A percentile compares a stretch with the other conserved stretches of the same genome.
Conservation (phyloP, 1,140 invertebrate species). For the Drosophila triauraria region DNA sequence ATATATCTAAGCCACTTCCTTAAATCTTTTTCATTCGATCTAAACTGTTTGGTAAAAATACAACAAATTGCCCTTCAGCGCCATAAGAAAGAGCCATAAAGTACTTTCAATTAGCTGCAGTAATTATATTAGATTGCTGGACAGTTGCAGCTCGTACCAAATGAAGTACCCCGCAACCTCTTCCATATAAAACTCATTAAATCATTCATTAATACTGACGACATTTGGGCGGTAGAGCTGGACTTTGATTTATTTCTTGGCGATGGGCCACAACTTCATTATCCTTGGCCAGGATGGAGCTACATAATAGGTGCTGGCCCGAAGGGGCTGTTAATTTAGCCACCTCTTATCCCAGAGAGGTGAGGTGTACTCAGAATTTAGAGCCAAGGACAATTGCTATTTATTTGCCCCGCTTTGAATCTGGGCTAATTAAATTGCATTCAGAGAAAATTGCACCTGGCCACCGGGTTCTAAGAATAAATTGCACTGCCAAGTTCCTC, state of each 20-base stretch:
- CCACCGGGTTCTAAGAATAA: constrained; percentile 50
- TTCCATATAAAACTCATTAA: constrained; percentile 16
- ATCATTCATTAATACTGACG: constrained; percentile 18
- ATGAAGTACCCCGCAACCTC: not conserved
- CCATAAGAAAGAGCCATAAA: constrained; percentile 23
- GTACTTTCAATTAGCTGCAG: constrained; percentile 35
- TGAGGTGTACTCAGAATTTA: constrained; percentile 55
- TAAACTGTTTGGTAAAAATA: not conserved
- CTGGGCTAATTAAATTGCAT: constrained; percentile 78
- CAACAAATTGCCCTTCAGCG: constrained; percentile 2
- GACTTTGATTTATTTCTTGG: not conserved
- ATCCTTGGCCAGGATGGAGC: constrained; percentile 14
- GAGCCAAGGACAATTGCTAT: constrained; percentile 63
- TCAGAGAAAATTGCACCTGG: constrained; percentile 64
- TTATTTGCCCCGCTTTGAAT: constrained; percentile 64
- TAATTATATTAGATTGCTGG: constrained; percentile 18
- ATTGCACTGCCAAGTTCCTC: constrained; percentile 39
- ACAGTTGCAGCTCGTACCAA: not conserved
- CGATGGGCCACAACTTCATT: constrained; percentile 30
- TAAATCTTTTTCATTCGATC: not conserved
- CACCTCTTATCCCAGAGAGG: constrained; percentile 20
- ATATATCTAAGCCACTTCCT: not conserved
- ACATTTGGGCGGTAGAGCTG: not conserved
- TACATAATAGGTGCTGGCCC: constrained; percentile 27
- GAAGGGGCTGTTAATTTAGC: constrained; percentile 56